Evolutionary conservation across 2,797 vertebrate species (phyloP).

Genomic region (Anabacerthia variegaticeps): DNA sequence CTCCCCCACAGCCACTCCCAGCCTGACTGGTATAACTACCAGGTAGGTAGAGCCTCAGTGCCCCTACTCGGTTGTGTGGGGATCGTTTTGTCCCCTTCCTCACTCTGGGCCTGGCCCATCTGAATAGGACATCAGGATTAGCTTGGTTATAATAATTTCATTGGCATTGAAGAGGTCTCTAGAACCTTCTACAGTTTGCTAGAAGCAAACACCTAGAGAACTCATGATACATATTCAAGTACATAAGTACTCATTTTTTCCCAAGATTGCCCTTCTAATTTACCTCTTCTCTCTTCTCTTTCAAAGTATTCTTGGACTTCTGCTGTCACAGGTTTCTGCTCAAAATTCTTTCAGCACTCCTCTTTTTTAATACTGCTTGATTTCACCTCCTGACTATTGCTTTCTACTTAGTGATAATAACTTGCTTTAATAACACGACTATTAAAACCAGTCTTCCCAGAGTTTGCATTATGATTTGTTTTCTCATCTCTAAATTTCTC

Average conservation of each 20-base stretch:
- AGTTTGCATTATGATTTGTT: not conserved
- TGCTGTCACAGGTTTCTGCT: not conserved
- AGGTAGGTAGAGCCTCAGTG: not conserved
- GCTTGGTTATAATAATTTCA: not conserved
- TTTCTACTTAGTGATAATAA: not conserved
- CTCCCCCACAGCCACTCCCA: not conserved
- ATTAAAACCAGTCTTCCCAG: not conserved
- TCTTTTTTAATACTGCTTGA: not conserved
- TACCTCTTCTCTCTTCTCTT: not conserved
- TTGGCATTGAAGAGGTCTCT: not conserved
- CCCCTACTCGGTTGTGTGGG: rapidly evolving
- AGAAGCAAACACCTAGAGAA: not conserved
- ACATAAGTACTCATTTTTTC: not conserved
- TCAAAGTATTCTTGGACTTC: not conserved
- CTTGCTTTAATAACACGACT: not conserved
- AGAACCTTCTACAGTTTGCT: not conserved
- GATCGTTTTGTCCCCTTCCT: not conserved
- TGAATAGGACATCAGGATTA: not conserved
- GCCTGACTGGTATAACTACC: rapidly evolving
- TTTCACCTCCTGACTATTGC: not conserved
- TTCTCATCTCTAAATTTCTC: not conserved
- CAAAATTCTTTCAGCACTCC: not conserved
- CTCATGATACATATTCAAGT: not conserved
- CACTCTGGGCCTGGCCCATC: not conserved
- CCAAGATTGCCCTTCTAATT: not conserved